Conservation (phyloP, 2,113 vertebrate genomes). For the Dermatemys mawii region DNA sequence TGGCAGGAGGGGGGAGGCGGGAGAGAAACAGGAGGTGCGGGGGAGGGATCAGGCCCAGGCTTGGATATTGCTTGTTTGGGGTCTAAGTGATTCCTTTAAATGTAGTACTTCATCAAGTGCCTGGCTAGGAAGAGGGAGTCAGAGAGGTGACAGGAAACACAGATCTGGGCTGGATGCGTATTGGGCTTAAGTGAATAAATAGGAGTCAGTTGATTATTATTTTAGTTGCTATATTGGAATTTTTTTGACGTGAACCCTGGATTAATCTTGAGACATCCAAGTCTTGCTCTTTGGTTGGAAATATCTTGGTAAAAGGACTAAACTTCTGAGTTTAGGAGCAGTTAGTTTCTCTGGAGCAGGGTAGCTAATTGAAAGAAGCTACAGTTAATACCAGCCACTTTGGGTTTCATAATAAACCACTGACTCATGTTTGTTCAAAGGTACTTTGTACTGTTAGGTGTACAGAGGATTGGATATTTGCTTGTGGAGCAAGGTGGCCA, state of each 20-base stretch:
- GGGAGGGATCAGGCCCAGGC: not conserved
- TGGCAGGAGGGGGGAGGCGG: fast-evolving
- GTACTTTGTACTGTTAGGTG: not conserved
- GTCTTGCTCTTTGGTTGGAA: not conserved
- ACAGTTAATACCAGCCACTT: too few species aligned
- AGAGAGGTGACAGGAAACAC: not conserved
- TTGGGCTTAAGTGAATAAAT: not conserved
- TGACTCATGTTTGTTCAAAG: not conserved
- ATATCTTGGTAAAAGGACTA: not conserved
- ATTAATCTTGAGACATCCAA: not conserved
- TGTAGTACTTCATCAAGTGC: not conserved
- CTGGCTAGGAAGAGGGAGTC: not conserved
- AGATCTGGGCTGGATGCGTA: not conserved
- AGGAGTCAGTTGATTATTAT: not conserved
- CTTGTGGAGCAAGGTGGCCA: not conserved
- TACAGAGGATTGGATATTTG: constrained; percentile 15
- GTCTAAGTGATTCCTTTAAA: not conserved
- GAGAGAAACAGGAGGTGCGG: too few species aligned
- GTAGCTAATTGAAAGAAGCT: not conserved
- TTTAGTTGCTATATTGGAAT: not conserved
- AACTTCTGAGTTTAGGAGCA: not conserved
- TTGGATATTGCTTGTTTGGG: not conserved
- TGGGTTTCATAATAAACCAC: too few species aligned
- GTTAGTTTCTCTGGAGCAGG: not conserved
- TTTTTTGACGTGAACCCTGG: not conserved